Evolutionary conservation across 2,113 vertebrate genomes (phyloP), one percentile per base, ranked within the genome.

Genomic region (Dascyllus trimaculatus): DNA sequence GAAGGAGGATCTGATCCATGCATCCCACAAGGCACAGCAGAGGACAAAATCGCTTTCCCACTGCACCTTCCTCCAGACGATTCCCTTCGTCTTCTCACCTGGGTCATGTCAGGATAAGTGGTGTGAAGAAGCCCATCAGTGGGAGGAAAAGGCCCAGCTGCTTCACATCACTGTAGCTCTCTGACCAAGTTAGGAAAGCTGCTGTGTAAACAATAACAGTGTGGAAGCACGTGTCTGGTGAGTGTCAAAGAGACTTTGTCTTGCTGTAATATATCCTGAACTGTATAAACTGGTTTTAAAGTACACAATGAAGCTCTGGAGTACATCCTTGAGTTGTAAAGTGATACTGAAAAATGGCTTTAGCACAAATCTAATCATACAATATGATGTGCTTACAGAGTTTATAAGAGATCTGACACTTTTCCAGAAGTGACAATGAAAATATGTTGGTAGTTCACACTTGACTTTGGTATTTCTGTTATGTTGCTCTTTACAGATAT

Each of bases 251-350:
- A 14, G 52, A 79, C 71, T 45, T 49, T 32, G 52, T 71, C 4
- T 26, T 22, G 3, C 59, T 24, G 0, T 69, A 25, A 62, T 24
- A 70, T 46, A 71, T 69, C 4, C 60, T 4, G 19, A 15, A 5
- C 45, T 79, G 69, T 58, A n/a, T 61, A 73, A 80, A 78, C 81
- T 56, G 53, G 68, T 75, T 63, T 56, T 74, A 67, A 71, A 70
- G 48, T 60, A 74, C 48, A 80, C 8, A 11, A 19, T 71, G 35
- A 11, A 8, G 26, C 0, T 32, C 69, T 82, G 58, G 79, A 56
- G 11, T 5, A 11, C 45, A 63, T 40, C 65, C 24, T 1, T 13
- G n/a, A 57, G 38, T 32, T 29, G n/a, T 54, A 3, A 56, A 22
- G 46, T 35, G 14, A 46, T 26, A 40, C 40, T 51, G 10, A 49